Evolutionary conservation across 2,113 vertebrate species (phyloP), one percentile per base, ranked within the genome.

Genomic region (Chaetorhynchus papuensis): DNA sequence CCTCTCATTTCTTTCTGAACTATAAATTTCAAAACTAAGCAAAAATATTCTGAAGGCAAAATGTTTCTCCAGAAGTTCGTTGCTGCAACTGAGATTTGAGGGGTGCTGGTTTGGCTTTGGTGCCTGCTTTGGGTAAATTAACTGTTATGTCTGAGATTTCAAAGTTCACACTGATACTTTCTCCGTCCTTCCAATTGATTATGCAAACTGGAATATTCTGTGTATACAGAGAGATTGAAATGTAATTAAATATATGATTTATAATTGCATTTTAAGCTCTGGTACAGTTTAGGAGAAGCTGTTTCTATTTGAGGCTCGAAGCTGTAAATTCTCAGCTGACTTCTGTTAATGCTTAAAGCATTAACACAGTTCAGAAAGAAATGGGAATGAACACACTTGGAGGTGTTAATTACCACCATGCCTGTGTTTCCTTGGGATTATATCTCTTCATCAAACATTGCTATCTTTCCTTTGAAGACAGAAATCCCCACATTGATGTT

Each of bases 161-260:
- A 52, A 31, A 93, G 68, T 42, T 94, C 27, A 77, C 28, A 20
- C 9, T 52, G 35, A 28, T 61, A 21, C 23, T 45, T 77, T 82
- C 42, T 70, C 47, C 50, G 4, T 84, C 39, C 66, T 66, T 83
- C 22, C 11, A 83, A 63, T 80, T 81, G 93, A 90, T 94, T 93
- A 69, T 59, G 78, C n/a, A 87, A 87, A 82, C 33, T 54, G 66
- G 30, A 83, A 65, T 77, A 72, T 37, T 85, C 68, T 80, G 52
- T 85, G 42, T 77, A 56, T 44, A 63, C 47, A 78, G 47, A 95
- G 68, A 86, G 52, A n/a, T 77, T 88, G 66, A n/a, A 66, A 5
- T 80, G 21, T 66, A 85, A 92, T 95, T 90, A 92, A 90, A 86
- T 35, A 47, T n/a, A 52, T 42, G 59, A 88, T 94, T 93, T 93